Percentiles rank a stretch among this genome's conserved stretches.
These are phyloP conservation scores for Boloria euphrosyne DNA, from an alignment of 2,888 invertebrate genomes.

Conservation along the genomic window DNA sequence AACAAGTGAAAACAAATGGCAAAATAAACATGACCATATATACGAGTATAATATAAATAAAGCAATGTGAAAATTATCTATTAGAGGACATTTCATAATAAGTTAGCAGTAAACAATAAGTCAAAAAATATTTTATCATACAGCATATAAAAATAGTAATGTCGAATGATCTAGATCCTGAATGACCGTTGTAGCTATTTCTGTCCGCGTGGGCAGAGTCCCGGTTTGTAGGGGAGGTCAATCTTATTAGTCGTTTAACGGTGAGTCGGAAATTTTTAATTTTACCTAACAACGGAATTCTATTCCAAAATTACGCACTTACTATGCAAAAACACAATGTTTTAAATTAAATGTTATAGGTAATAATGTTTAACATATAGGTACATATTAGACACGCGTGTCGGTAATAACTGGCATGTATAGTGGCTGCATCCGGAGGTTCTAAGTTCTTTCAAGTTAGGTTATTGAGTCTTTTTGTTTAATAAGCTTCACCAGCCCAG, in stretches of 20 bases:
- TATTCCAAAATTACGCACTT: not conserved
- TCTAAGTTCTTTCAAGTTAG: no score
- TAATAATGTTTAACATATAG: no score
- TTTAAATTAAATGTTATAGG: no score
- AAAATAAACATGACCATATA: not conserved
- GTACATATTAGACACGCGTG: no score
- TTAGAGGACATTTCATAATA: not conserved
- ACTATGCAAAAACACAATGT: not conserved
- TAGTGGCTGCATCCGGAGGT: no score
- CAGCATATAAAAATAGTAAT: not conserved
- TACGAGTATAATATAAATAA: not conserved
- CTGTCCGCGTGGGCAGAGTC: conserved; percentile 12
- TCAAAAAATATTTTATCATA: conserved; percentile 4
- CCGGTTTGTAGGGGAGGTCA: conserved; percentile 17
- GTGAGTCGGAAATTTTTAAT: not conserved
- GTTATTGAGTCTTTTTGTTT: no score
- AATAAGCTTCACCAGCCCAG: no score
- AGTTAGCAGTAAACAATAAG: not conserved
- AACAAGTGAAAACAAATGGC: no score
- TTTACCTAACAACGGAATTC: not conserved
- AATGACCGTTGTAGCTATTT: conserved; percentile 3
- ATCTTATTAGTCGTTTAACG: conserved; percentile 3
- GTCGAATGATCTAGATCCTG: conserved; percentile 12
- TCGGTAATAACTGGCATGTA: no score
- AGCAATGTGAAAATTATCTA: not conserved